phyloP scores from a whole-genome alignment of 1,140 invertebrate species.

The Trachelipus rathkii region DNA sequence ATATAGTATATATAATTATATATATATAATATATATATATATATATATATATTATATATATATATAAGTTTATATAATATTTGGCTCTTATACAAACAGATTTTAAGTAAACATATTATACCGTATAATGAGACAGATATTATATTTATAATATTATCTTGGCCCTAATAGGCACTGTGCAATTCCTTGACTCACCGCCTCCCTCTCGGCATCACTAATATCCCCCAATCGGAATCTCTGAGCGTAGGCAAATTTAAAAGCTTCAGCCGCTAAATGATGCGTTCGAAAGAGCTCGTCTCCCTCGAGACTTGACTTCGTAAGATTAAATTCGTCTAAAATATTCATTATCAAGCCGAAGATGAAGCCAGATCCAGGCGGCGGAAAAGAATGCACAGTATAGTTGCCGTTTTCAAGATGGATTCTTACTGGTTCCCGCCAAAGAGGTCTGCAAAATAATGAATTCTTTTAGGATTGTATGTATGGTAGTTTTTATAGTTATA shows the following conservation, averaged over 20 bases:
- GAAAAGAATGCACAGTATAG: slow-evolving; percentile 64
- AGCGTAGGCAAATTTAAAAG: slow-evolving; percentile 89
- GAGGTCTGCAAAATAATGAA: slow-evolving; percentile 52
- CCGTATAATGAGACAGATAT: neutral
- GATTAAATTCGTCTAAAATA: slow-evolving; percentile 69
- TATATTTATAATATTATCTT: neutral
- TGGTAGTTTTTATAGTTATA: too few species aligned
- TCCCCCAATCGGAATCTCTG: slow-evolving; percentile 78
- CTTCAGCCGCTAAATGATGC: slow-evolving; percentile 81
- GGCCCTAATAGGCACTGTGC: neutral
- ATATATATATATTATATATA: slow-evolving; percentile 8
- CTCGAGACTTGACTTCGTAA: slow-evolving; percentile 51
- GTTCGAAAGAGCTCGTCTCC: slow-evolving; percentile 56
- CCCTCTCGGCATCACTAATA: neutral
- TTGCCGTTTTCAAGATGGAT: slow-evolving; percentile 57
- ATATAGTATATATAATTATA: neutral
- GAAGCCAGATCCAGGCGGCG: slow-evolving; percentile 73
- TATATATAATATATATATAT: slow-evolving; percentile 15
- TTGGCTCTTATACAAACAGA: neutral
- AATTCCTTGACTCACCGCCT: neutral
- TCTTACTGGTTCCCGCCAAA: slow-evolving; percentile 62
- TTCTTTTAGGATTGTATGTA: too few species aligned
- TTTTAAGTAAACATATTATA: neutral
- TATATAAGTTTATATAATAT: slow-evolving; percentile 4
- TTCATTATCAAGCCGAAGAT: slow-evolving; percentile 76